Conservation (phyloP, 2,113 vertebrate genomes). For the Cyanoderma ruficeps region DNA sequence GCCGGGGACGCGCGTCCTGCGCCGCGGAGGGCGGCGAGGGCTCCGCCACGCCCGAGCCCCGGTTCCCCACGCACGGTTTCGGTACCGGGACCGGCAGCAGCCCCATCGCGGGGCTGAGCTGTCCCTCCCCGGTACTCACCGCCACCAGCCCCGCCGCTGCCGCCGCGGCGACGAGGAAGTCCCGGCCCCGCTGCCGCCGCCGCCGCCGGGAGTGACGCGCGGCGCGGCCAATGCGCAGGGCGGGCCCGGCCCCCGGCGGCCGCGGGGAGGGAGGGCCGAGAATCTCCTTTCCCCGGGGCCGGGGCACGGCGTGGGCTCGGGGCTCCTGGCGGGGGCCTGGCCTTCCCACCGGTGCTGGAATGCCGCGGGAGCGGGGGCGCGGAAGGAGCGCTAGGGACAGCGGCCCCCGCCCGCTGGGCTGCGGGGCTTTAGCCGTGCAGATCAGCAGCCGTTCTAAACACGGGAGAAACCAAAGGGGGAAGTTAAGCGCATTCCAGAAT, state of each 20-base stretch:
- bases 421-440: rapidly evolving
- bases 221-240: constrained; percentile 6
- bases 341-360: rapidly evolving
- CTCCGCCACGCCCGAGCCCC: neutral
- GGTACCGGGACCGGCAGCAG: neutral
- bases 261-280: neutral
- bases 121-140: neutral
- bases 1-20: neutral
- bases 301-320: rapidly evolving
- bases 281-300: neutral
- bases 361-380: neutral
- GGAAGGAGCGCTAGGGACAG: rapidly evolving
- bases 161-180: neutral
- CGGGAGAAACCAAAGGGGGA: rapidly evolving
- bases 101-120: no score
- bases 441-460: neutral
- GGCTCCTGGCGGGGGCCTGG: rapidly evolving
- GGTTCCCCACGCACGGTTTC: neutral
- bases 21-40: neutral
- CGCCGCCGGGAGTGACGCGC: neutral
- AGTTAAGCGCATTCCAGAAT: neutral
- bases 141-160: neutral
- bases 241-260: neutral
- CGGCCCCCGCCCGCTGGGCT: neutral
- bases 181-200: neutral